These are phyloP conservation scores for Sebastes alutus DNA, from an alignment of 2,797 vertebrate species.

Conservation along the genomic window DNA sequence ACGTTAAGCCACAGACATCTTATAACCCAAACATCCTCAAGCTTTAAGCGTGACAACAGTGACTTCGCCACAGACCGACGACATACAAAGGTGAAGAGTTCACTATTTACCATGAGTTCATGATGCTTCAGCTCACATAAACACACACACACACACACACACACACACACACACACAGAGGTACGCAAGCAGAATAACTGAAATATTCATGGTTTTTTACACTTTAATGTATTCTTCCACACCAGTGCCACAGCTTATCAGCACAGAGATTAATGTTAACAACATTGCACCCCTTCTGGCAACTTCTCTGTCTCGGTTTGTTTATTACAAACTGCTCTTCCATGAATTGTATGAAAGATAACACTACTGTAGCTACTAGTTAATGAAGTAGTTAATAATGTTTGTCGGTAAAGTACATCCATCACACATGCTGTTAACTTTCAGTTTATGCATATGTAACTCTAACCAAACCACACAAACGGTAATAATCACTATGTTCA, in stretches of 20 bases:
- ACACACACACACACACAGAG: background rate
- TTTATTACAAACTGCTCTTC: background rate
- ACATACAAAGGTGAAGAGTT: background rate
- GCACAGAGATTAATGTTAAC: slow-evolving; percentile 1
- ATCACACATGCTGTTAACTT: background rate
- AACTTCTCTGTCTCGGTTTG: background rate
- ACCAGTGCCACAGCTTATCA: slow-evolving; percentile 8
- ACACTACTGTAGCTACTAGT: background rate
- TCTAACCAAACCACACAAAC: fast-evolving
- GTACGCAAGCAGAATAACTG: background rate
- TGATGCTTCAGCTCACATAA: background rate
- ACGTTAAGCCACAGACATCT: background rate
- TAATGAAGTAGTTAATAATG: background rate
- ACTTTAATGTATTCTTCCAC: slow-evolving; percentile 25
- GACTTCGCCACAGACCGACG: background rate
- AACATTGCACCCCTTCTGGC: background rate
- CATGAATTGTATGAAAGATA: background rate
- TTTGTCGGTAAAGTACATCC: background rate
- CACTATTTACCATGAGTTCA: background rate
- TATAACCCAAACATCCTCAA: slow-evolving; percentile 4
- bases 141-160: background rate
- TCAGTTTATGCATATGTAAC: background rate
- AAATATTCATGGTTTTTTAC: slow-evolving; percentile 29
- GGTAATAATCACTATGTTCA: background rate
- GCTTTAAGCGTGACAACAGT: background rate